Evolutionary conservation across 2,797 vertebrate genomes (phyloP).

Genomic region (Hipposideros larvatus): DNA sequence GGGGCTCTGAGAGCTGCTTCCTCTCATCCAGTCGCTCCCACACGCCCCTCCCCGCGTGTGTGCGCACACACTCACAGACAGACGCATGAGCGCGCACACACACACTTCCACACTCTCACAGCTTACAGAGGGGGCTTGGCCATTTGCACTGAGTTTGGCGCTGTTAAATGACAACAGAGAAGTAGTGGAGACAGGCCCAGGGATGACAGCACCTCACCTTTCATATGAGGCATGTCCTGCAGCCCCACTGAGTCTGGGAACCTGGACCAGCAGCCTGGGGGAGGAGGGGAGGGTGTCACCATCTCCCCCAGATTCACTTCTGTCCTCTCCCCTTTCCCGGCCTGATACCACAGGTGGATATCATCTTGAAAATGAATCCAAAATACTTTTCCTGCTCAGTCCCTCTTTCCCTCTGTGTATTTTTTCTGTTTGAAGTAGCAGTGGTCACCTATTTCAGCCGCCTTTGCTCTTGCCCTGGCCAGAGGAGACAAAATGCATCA

Average conservation of each 20-base stretch:
- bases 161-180: background rate
- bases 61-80: background rate
- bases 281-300: too few species aligned
- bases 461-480: background rate
- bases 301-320: background rate
- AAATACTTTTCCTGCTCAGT: background rate
- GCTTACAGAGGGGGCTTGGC: background rate
- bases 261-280: background rate
- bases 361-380: background rate
- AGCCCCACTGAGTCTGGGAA: background rate
- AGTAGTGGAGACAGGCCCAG: background rate
- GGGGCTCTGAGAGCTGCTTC: background rate
- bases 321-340: background rate
- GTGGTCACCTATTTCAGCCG: background rate
- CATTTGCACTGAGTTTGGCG: background rate
- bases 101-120: background rate
- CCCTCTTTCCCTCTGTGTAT: background rate
- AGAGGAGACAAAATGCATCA: background rate
- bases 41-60: too few species aligned
- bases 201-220: background rate
- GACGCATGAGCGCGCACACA: background rate
- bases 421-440: conserved; percentile 2
- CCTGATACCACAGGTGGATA: background rate
- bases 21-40: background rate
- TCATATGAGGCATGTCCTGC: background rate